Conservation (phyloP, 1,140 invertebrate genomes). For the Neodiprion pinetum region DNA sequence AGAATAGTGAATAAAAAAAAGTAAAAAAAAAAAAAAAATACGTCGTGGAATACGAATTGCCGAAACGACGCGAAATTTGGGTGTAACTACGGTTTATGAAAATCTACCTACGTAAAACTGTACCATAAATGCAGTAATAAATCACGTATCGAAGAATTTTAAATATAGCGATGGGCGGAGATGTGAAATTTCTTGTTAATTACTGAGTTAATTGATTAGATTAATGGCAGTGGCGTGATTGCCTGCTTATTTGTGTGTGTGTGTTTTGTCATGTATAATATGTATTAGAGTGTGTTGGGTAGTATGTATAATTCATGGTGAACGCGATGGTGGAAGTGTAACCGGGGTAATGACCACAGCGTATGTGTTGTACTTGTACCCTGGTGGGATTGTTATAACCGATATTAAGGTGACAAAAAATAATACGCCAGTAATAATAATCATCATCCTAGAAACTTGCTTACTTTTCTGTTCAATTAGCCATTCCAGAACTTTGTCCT, state of each 20-base stretch:
- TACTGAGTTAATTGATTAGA: background rate
- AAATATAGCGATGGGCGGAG: background rate
- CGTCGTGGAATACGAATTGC: too few species aligned
- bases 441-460: slow-evolving; percentile 65
- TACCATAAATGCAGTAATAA: background rate
- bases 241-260: background rate
- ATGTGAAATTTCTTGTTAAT: background rate
- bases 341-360: slow-evolving; percentile 56
- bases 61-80: too few species aligned
- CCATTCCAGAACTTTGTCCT: slow-evolving; percentile 95
- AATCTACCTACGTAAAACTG: background rate
- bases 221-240: background rate
- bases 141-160: too few species aligned
- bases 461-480: slow-evolving; percentile 94
- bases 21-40: too few species aligned
- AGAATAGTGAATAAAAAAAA: too few species aligned
- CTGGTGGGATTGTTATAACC: slow-evolving; percentile 59
- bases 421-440: slow-evolving; percentile 63
- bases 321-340: slow-evolving; percentile 48
- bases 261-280: background rate
- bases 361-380: slow-evolving; percentile 54
- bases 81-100: too few species aligned
- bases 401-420: slow-evolving; percentile 64
- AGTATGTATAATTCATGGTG: slow-evolving; percentile 34
- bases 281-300: background rate